These are phyloP conservation scores for Apaloderma vittatum DNA, from an alignment of 2,113 vertebrate species.

Conservation along the genomic window DNA sequence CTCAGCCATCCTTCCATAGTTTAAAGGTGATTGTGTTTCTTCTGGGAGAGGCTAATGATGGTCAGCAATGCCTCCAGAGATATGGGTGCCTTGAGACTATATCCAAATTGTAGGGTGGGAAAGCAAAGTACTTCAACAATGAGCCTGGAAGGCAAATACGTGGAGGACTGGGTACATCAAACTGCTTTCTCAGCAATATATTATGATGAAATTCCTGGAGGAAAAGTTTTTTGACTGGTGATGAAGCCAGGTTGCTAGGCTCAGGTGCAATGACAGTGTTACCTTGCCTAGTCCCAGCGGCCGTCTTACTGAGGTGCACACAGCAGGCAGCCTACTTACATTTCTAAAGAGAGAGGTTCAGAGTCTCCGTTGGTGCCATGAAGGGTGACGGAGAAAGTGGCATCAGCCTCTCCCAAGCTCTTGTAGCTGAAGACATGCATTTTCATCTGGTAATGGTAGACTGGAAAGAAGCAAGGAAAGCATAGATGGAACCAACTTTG, in stretches of 20 bases:
- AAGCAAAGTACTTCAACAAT: background rate
- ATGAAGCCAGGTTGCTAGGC: background rate
- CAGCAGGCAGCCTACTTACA: constrained; percentile 83
- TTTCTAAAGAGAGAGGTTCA: constrained; percentile 79
- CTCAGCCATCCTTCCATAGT: background rate
- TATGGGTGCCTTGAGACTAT: background rate
- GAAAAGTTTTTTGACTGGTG: background rate
- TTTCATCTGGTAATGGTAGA: constrained; percentile 98
- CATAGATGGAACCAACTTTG: background rate
- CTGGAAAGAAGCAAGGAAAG: constrained; percentile 73
- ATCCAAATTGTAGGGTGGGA: background rate
- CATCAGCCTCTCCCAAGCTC: constrained; percentile 77
- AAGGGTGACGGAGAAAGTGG: constrained; percentile 87
- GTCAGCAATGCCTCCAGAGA: background rate
- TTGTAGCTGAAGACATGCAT: constrained; percentile 94
- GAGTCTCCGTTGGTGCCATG: constrained; percentile 86
- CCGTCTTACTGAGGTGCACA: background rate
- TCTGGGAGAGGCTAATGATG: background rate
- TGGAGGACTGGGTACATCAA: background rate
- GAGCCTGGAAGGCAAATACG: background rate
- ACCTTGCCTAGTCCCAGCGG: background rate
- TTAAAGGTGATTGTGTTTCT: background rate
- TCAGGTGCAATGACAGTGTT: background rate
- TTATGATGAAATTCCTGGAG: background rate
- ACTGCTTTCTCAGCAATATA: background rate